Evolutionary conservation across 2,888 invertebrate species (phyloP), one percentile per base, ranked within the genome.

Genomic region (Andrena fulva): DNA sequence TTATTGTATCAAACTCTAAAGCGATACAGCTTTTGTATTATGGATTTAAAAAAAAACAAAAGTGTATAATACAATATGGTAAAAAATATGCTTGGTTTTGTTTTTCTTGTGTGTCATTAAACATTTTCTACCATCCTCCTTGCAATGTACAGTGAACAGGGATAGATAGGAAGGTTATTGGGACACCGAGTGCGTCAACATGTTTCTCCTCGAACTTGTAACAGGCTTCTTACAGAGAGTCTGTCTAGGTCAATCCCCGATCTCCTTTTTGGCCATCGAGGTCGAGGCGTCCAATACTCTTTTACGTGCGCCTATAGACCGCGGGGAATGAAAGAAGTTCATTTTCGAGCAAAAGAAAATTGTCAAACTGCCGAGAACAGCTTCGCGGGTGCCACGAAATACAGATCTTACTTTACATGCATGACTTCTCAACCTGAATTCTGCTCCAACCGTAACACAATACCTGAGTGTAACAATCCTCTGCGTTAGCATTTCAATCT

Each of bases 221-320:
- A 87, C 75, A 64, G 31, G 68, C 76, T 80, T 70, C 77, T 78
- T 77, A 74, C 59, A 70, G 67, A 73, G 70, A 75, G 73, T 63
- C 73, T 56, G 72, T 29, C 60, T 54, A 69, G 87, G 85, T 87
- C 87, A 85, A 87, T 87, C 80, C 76, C 72, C 70, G 85, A 80
- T 85, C 82, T 78, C 71, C 74, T 75, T 42, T 42, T 42, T 16
- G 35, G 52, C 70, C 60, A 10, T 64, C 56, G 63, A 35, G 64
- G 33, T 64, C 63, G 52, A 24, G 60, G 12, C 67, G 67, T 60
- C 77, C 74, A 67, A 77, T 77, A 77, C 73, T 59, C 33, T 60
- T 50, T 73, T 73, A 56, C 10, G 29, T 42, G 29, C 48, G 31
- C 33, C 48, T 48, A 33, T 50, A 66, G 56, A 48, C 16, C 33